Percentiles rank a stretch among this genome's conserved stretches.
These are phyloP conservation scores for Chrysotoxum bicinctum DNA, from an alignment of 2,888 invertebrate genomes.

Conservation along the genomic window DNA sequence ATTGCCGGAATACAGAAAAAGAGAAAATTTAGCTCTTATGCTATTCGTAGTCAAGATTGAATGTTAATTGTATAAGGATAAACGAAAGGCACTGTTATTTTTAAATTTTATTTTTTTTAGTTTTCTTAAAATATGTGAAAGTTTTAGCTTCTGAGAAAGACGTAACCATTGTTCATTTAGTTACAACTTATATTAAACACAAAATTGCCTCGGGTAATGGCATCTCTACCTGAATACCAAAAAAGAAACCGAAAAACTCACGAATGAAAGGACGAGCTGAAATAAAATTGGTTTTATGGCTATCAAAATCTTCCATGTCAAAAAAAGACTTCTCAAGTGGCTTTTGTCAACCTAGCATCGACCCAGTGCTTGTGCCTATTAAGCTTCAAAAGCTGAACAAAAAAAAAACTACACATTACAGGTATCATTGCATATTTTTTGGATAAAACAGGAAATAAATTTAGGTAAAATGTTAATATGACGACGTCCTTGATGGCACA, in stretches of 20 bases:
- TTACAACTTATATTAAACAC: constrained; percentile 54
- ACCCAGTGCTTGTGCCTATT: not conserved
- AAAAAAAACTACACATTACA: not conserved
- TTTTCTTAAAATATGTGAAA: no score
- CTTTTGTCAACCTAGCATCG: not conserved
- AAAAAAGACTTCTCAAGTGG: not conserved
- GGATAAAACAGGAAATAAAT: constrained; percentile 51
- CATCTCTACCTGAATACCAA: constrained; percentile 4
- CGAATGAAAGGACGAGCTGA: not conserved
- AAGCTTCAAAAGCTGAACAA: not conserved
- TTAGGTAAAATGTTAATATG: constrained; percentile 62
- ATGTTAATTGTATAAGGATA: no score
- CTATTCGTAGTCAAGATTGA: no score
- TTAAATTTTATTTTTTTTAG: no score
- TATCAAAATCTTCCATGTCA: not conserved
- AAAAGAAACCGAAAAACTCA: not conserved
- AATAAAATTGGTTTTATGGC: constrained; percentile 9
- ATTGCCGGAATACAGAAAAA: no score
- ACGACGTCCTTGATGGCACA: constrained; percentile 52
- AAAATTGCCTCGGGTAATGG: constrained; percentile 24
- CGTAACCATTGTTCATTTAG: constrained; percentile 51
- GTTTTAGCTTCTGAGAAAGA: not conserved
- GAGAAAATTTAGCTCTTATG: no score
- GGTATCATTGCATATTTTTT: constrained; percentile 39
- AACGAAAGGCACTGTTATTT: no score